These are phyloP conservation scores for Dione vanillae DNA, from an alignment of 2,888 invertebrate genomes.

Conservation along the genomic window DNA sequence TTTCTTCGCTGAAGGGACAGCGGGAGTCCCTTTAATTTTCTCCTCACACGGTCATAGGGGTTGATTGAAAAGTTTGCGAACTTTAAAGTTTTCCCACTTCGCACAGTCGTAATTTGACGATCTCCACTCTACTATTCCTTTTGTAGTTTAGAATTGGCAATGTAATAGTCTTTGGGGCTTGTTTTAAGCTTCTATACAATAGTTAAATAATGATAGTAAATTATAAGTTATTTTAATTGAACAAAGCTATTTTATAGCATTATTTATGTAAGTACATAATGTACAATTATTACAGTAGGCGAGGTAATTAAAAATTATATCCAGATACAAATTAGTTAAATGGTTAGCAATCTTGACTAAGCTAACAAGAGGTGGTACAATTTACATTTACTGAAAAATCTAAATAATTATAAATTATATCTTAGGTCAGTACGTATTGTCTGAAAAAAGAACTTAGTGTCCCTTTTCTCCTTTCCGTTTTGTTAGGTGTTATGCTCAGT, in stretches of 20 bases:
- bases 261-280: no score
- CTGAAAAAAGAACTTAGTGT: no score
- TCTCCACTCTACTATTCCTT: constrained; percentile 47
- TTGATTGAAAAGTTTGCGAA: constrained; percentile 75
- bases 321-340: no score
- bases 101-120: constrained; percentile 50
- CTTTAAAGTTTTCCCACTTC: constrained; percentile 59
- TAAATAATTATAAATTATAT: no score
- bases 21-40: constrained; percentile 56
- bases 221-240: neutral
- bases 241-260: neutral
- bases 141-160: constrained; percentile 41
- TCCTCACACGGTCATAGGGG: constrained; percentile 61
- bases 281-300: no score
- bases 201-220: neutral
- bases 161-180: constrained; percentile 30
- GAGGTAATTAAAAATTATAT: no score
- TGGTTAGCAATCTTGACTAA: no score
- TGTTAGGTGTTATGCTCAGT: no score
- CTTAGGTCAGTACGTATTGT: no score
- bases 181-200: constrained; percentile 11
- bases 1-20: constrained; percentile 48
- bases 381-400: no score
- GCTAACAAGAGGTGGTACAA: no score
- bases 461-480: no score